A percentile compares a stretch with the other conserved stretches of the same genome.
Conservation (phyloP, 2,113 vertebrate genomes). For the Phrynocephalus versicolor region DNA sequence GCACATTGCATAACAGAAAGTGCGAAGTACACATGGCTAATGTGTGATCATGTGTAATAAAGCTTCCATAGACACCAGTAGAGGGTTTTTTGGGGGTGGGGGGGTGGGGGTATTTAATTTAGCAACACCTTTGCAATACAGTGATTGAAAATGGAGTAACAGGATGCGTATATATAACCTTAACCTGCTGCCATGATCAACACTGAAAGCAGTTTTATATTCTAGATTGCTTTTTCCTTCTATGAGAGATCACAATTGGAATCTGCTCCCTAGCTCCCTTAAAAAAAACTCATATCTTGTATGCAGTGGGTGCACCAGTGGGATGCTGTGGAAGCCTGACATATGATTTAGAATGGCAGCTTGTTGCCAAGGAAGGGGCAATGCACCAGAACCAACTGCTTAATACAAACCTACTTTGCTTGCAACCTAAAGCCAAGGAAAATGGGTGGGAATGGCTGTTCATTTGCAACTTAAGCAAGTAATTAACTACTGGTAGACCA, state of each 20-base stretch:
- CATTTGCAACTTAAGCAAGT: no score
- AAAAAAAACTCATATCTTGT: background rate
- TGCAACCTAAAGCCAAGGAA: no score
- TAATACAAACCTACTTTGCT: background rate
- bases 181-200: background rate
- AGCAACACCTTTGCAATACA: no score
- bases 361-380: no score
- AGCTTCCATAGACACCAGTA: background rate
- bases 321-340: background rate
- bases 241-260: background rate
- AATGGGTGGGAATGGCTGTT: no score
- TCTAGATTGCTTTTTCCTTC: background rate
- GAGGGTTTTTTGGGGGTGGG: background rate
- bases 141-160: background rate
- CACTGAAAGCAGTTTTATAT: background rate
- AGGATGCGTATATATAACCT: background rate
- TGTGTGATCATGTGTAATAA: background rate
- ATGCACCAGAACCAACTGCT: background rate
- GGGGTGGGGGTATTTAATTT: no score
- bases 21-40: background rate
- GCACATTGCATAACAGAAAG: background rate
- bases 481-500: no score
- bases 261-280: background rate
- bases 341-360: no score
- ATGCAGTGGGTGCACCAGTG: background rate